Base-by-base conservation (phyloP, 2,797 vertebrate genomes). In the Sandelia bainsii region DNA sequence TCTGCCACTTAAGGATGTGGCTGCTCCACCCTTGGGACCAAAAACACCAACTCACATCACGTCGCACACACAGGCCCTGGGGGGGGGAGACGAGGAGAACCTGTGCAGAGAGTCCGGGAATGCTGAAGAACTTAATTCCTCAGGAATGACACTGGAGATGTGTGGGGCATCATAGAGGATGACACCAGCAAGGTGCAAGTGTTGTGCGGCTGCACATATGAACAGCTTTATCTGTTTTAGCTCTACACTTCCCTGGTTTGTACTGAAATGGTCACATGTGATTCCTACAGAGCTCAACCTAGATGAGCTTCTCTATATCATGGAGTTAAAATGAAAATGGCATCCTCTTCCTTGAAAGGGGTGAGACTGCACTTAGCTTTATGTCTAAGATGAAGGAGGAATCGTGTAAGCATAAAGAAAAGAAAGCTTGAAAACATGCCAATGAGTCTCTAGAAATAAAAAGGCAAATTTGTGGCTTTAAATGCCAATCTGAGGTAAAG, bases 401-500 rank as follows among this genome's bases (percentile, higher is more conserved):
- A 13, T 54, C 72, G 80, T 45, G 67, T 37, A 50, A 80, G 50
- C 44, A 34, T 62, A 57, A 80, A 34, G 40, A 82, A 75, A 25
- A 8, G 67, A 80, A 82, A 72, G 63, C 44, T 72, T 16, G 75
- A 77, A 71, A 61, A 85, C 75, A 65, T 79, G 80, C 77, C 19
- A 20, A 83, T 46, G 65, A 66, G 66, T 78, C 62, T 86, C 66
- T 63, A 62, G 77, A 85, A 89, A 85, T 48, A 13, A 80, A 88
- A 91, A 89, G 89, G 91, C 87, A 88, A 86, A 88, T 79, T 51
- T 79, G 83, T 79, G 85, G 81, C 85, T 77, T 65, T 58, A 82
- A 84, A 84, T 44, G 77, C 84, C 87, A 67, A 44, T 16, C 77
- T 77, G 83, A 89, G 75, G 84, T 86, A 88, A 81, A 88, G 89